These are phyloP conservation scores for Polyommatus icarus DNA, from an alignment of 2,888 invertebrate genomes.

Conservation along the genomic window DNA sequence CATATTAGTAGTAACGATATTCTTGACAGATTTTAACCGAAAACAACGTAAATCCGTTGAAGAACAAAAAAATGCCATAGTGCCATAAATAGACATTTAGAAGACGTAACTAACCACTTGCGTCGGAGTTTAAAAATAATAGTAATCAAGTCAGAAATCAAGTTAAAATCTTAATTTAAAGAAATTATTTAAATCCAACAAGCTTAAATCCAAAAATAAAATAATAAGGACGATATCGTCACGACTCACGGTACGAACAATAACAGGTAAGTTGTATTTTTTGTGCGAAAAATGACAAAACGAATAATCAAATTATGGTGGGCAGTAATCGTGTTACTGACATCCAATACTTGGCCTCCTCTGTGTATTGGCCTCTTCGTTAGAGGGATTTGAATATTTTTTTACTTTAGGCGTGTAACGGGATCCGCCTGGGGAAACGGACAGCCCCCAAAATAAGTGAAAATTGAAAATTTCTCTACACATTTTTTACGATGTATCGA, in stretches of 20 bases:
- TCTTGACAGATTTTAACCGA: too few species aligned
- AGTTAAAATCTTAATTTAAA: too few species aligned
- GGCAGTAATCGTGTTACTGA: conserved; percentile 79
- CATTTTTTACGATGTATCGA: conserved; percentile 33
- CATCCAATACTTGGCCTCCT: conserved; percentile 73
- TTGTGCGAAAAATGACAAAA: conserved; percentile 59
- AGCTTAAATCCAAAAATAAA: too few species aligned
- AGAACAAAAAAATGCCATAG: too few species aligned
- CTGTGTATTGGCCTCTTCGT: conserved; percentile 74
- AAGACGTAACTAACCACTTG: too few species aligned
- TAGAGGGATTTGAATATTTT: conserved; percentile 75
- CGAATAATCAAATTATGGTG: conserved; percentile 75
- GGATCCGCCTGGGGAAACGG: conserved; percentile 67
- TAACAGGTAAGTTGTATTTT: conserved; percentile 51
- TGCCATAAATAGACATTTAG: too few species aligned
- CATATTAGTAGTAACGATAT: too few species aligned
- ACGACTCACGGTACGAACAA: not conserved
- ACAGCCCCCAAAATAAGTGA: conserved; percentile 67
- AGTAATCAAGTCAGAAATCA: too few species aligned
- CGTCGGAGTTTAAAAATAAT: too few species aligned
- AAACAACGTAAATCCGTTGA: too few species aligned
- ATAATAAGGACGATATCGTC: too few species aligned
- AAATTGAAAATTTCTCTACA: conserved; percentile 63
- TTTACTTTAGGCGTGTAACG: conserved; percentile 69
- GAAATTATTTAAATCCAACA: too few species aligned